Evolutionary conservation across 1,140 invertebrate species (phyloP), one percentile per base, ranked within the genome.

Genomic region (Ips nitidus): DNA sequence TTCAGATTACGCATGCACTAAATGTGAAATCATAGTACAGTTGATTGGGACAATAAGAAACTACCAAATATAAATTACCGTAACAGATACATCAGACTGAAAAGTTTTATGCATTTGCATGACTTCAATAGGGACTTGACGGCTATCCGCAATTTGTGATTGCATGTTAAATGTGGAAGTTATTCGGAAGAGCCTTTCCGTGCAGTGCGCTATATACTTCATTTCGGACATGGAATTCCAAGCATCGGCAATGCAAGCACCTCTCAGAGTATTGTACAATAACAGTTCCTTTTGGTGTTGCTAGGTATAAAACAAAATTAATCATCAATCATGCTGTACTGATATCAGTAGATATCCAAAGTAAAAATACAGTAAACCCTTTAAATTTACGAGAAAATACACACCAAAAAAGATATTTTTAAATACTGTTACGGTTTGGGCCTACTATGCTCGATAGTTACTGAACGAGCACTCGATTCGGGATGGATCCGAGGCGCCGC

Each of bases 151-250:
- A 40, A 66, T 58, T 50, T 66, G 64, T n/a, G 40, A 2, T 36
- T 58, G 64, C 2, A 50, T 2, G 38, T 66, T 66, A 40, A 66
- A 57, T 3, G 36, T 66, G 4, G 64, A 57, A 6, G 53, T 8
- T 1, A 66, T 43, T 66, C 64, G 41, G 53, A 66, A 66, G 22
- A 66, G 64, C 41, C 64, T 38, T 52, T 66, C 64, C 40, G 64
- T 57, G 42, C 64, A 66, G 1, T 55, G 53, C 3, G 64, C 64
- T n/a, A 66, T 47, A 37, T 57, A 57, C 39, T 58, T 66, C 64
- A 66, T 66, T n/a, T 66, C 42, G 40, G 37, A 57, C 43, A 66
- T 41, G 4, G 64, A 56, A 3, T 66, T 37, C 64, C 64, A 66
- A 8, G 64, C 64, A 45, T 66, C 64, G 8, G 55, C 5, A n/a